Conservation (phyloP, 2,113 vertebrate genomes). For the Coregonus clupeaformis region DNA sequence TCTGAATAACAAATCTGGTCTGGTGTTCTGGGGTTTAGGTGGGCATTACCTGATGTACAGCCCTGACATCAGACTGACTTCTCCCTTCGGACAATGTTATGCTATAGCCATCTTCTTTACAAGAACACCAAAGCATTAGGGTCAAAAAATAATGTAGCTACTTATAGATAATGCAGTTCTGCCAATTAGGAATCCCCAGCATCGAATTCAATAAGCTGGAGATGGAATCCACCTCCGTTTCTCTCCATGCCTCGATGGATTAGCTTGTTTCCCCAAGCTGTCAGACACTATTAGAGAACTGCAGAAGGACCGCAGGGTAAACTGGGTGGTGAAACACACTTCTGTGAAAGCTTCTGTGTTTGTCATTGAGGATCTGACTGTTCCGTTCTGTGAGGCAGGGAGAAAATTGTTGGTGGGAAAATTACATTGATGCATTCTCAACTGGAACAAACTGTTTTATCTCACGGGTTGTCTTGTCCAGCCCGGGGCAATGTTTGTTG, state of each 20-base stretch:
- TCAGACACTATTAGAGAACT: slow-evolving; percentile 46
- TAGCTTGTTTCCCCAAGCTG: slow-evolving; percentile 41
- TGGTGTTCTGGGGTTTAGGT: too few relatives aligned
- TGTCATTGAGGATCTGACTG: neutral
- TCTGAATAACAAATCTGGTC: too few relatives aligned
- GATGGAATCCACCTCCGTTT: slow-evolving; percentile 49
- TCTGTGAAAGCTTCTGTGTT: neutral
- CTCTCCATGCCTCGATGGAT: slow-evolving; percentile 35
- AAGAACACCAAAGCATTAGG: slow-evolving; percentile 4
- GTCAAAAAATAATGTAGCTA: slow-evolving; percentile 50
- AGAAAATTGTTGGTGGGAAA: too few relatives aligned
- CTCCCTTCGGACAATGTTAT: too few relatives aligned
- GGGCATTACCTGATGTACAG: too few relatives aligned
- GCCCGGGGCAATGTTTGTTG: too few relatives aligned
- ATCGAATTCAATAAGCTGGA: slow-evolving; percentile 61
- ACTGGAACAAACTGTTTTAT: too few relatives aligned
- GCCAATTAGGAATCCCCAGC: slow-evolving; percentile 59
- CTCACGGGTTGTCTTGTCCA: too few relatives aligned
- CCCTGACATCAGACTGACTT: too few relatives aligned
- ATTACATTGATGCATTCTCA: too few relatives aligned
- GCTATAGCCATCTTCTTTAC: too few relatives aligned
- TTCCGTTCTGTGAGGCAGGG: neutral
- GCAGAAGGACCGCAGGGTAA: slow-evolving; percentile 16
- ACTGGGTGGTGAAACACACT: neutral
- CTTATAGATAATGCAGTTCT: slow-evolving; percentile 25